phyloP scores from a whole-genome alignment of 2,888 invertebrate genomes.

The Coenonympha glycerion region DNA sequence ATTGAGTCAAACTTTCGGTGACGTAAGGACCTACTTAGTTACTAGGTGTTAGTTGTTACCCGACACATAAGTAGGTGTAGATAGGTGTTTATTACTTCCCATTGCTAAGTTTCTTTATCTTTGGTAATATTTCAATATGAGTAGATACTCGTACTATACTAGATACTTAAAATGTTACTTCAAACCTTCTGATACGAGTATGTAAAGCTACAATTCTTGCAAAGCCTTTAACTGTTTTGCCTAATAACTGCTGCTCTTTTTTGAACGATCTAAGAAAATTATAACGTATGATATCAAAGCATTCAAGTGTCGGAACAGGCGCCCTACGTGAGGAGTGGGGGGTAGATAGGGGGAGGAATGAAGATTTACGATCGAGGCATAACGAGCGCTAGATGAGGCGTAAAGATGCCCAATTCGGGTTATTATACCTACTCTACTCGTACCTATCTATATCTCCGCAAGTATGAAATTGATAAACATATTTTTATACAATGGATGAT shows the following conservation, averaged over 20 bases:
- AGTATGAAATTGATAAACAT: no score
- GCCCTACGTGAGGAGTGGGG: conserved; percentile 41
- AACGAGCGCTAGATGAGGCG: conserved; percentile 76
- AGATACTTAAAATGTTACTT: no score
- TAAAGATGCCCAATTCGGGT: conserved; percentile 72
- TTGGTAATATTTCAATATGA: no score
- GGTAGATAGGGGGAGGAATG: conserved; percentile 48
- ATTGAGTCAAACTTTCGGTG: no score
- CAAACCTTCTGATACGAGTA: no score
- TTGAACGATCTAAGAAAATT: conserved; percentile 22
- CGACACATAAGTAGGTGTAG: no score
- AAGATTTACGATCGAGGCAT: conserved; percentile 74
- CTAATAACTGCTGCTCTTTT: conserved; percentile 2
- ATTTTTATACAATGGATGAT: no score
- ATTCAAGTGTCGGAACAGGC: conserved; percentile 54
- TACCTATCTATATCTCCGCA: not conserved
- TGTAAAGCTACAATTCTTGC: not conserved
- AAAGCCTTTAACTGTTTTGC: not conserved
- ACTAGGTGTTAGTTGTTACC: no score
- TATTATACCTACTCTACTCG: conserved; percentile 68
- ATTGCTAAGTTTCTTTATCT: no score
- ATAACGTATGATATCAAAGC: conserved; percentile 39
- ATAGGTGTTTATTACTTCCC: no score
- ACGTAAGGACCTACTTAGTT: no score
- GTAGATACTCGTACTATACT: no score